Evolutionary conservation across 2,888 invertebrate genomes (phyloP), one percentile per base, ranked within the genome.

Genomic region (Liopterus haemorrhoidalis): DNA sequence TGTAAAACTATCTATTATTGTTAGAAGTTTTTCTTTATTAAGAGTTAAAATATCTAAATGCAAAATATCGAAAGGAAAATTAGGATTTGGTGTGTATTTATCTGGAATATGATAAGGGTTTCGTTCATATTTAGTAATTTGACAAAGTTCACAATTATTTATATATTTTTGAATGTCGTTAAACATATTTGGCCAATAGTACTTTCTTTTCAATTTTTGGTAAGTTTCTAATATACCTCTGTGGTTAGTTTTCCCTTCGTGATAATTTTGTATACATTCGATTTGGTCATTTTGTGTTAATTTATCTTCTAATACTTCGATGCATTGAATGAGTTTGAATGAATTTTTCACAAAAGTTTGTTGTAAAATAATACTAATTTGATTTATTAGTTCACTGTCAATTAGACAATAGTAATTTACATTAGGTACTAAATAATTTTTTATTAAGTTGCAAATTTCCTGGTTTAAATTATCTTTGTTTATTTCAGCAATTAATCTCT

Each of bases 121-220:
- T 32, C 14, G 12, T 32, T 32, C 32, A 32, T 32, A 32, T 12
- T 32, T 32, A 14, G 15, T 15, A 4, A 16, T 32, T 32, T 32
- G 32, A 16, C 32, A 32, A 14, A 32, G 15, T 11, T 8, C 14
- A 15, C 32, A 32, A 9, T 32, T 32, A 32, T 32, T 32, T 2
- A 32, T 2, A 15, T 14, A 2, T 15, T 12, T 2, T 12, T 32
- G 32, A 14, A 32, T 32, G 16, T 2, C 15, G 11, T 11, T 14
- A 32, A 32, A 15, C 32, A 32, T 32, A 2, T 32, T 2, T 6
- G 32, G 32, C 32, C 32, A 32, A 32, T 32, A 32, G 15, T 32
- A 32, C 16, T 32, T n/a, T 32, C 32, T 32, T 32, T 32, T 32
- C 16, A 32, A 32, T 32, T 32, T 32, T 15, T 32, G 32, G 16